These are phyloP conservation scores for Stichopus horrens DNA, from an alignment of 53 echinoderm and acorn worm species.

Conservation along the genomic window DNA sequence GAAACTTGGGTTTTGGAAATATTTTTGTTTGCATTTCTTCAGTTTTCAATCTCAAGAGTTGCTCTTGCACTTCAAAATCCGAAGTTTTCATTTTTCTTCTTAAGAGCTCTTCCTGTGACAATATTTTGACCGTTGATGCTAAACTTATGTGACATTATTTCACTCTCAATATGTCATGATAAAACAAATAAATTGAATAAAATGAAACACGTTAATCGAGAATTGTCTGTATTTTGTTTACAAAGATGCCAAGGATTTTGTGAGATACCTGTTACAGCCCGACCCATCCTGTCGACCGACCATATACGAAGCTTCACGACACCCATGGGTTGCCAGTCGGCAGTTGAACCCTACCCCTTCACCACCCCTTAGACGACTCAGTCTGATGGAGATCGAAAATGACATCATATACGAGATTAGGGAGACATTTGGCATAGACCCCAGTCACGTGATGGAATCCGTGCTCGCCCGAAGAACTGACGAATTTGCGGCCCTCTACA, in stretches of 20 bases:
- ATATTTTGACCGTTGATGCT: no score
- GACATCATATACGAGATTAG: slow-evolving; percentile 74
- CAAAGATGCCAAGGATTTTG: slow-evolving; percentile 65
- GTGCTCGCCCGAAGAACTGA: slow-evolving; percentile 76
- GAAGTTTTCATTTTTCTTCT: no score
- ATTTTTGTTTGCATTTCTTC: no score
- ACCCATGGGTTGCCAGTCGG: slow-evolving; percentile 68
- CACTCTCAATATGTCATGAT: neutral
- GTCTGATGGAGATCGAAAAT: slow-evolving; percentile 80
- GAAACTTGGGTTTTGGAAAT: no score
- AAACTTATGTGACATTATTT: no score
- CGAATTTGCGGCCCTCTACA: slow-evolving; percentile 86
- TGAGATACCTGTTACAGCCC: slow-evolving; percentile 74
- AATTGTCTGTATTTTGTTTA: neutral
- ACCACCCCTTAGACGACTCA: slow-evolving; percentile 55
- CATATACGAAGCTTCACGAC: slow-evolving; percentile 64
- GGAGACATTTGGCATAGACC: slow-evolving; percentile 74
- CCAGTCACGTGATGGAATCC: slow-evolving; percentile 76
- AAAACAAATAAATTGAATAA: neutral
- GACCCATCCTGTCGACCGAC: slow-evolving; percentile 77
- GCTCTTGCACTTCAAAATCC: no score
- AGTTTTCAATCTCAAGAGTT: no score
- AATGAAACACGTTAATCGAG: neutral
- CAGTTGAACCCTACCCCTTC: neutral
- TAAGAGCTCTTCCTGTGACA: no score